These are phyloP conservation scores for Diachasmimorpha longicaudata DNA, from an alignment of 1,140 invertebrate genomes.

Conservation along the genomic window DNA sequence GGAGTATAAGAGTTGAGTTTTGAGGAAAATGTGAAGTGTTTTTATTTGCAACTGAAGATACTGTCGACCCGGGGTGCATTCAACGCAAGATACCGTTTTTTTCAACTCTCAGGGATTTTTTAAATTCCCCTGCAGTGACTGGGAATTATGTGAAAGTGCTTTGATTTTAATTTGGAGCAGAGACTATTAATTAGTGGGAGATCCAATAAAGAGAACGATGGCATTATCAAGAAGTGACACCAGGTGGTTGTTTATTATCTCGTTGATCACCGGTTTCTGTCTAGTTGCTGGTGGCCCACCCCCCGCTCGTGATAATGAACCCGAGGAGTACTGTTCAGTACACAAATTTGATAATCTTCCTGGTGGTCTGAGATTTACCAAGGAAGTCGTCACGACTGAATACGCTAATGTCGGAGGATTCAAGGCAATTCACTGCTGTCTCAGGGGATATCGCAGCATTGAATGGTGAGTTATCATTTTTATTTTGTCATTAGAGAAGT, in stretches of 20 bases:
- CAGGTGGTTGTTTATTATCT: neutral
- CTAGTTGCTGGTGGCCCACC: constrained; percentile 28
- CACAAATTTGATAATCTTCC: constrained; percentile 53
- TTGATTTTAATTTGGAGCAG: neutral
- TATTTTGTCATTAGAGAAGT: neutral
- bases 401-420: constrained; percentile 72
- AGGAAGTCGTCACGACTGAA: constrained; percentile 70
- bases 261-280: constrained; percentile 7
- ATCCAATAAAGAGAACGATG: neutral
- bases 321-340: constrained; percentile 58
- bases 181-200: too few relatives aligned
- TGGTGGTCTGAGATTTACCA: constrained; percentile 69
- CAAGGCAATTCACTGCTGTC: constrained; percentile 78
- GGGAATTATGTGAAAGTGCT: neutral
- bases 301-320: constrained; percentile 43
- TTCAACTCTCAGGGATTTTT: too few relatives aligned
- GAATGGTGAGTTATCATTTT: constrained; percentile 70
- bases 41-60: neutral
- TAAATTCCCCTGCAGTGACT: too few relatives aligned
- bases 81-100: too few relatives aligned
- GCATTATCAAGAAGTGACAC: neutral
- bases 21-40: neutral
- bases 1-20: neutral
- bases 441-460: constrained; percentile 75
- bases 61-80: too few relatives aligned